Evolutionary conservation across 1,140 invertebrate species (phyloP), one percentile per base, ranked within the genome.

Genomic region (Halyomorpha halys): DNA sequence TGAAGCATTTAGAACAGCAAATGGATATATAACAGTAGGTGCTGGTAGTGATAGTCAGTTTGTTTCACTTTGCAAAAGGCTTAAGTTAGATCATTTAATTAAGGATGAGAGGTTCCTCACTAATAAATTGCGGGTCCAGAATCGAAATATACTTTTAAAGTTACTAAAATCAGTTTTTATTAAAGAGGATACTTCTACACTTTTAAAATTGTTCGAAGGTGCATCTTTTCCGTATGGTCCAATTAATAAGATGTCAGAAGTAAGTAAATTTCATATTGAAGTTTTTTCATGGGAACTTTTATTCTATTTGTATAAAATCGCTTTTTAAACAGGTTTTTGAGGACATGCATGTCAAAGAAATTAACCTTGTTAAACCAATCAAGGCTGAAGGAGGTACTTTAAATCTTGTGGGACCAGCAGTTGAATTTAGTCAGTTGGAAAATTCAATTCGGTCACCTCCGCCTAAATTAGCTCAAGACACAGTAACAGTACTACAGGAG

Each of bases 391-490:
- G 82, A 44, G 90, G 86, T 0, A 79, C 74, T 56, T 76, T 97
- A 0, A 90, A 86, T 73, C 74, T 96, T 18, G 86, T 95, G 4
- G 91, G 89, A 0, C 91, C 93, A 13, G 83, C 94, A 0, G 93
- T 96, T 0, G 80, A 79, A 53, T 97, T 85, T 71, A 89, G 85
- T 68, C 79, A 82, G 39, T 82, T 82, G 0, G 76, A 78, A n/a
- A 92, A 91, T 73, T 71, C 76, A 65, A 79, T 84, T 0, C 79
- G 85, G 64, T 78, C 76, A 15, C 79, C 91, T n/a, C 93, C 94
- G 16, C 94, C 94, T 0, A 73, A 77, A 25, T 77, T 96, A 25
- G 95, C 93, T 0, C 81, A 97, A 75, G 93, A 98, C 71, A 97
- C 94, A 0, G 72, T 77, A 49, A 79, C 89, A 71, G 80, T 97